Evolutionary conservation across 1,140 invertebrate species (phyloP), one percentile per base, ranked within the genome.

Genomic region (Sminthurides bifidus): DNA sequence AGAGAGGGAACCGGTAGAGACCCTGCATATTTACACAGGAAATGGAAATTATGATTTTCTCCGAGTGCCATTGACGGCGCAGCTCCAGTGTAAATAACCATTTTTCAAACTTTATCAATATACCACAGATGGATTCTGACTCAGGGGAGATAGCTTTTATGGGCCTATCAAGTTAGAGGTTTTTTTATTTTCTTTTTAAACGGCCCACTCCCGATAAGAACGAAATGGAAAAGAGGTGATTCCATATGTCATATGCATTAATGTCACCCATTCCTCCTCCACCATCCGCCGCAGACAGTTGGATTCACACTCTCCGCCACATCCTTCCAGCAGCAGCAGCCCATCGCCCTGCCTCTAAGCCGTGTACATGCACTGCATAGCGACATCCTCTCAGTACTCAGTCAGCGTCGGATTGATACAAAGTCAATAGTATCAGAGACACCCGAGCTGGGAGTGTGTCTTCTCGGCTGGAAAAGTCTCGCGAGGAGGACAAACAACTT

Each of bases 31-130:
- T 61, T 61, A 61, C 61, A 55, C 58, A 60, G 62, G 62, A 64
- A 64, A 64, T 64, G 59, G 53, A 60, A 64, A 64, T 64, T 64
- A 64, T 60, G 59, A 60, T 57, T 60, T 58, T 64, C 59, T 59
- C 59, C 44, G 55, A 64, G 55, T 64, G 55, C 62, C 52, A 64
- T 54, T 63, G 54, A 60, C 48, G 48, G 52, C 51, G 23, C 38
- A 58, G 55, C 58, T 54, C 53, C 33, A 59, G 54, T 63, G 55
- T 56, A 63, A 63, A 60, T 60, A 63, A 52, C 61, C 58, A 63
- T 60, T 64, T 64, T 60, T 64, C 59, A 56, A 60, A 64, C 57
- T 58, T 64, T 64, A 64, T 64, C 62, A 64, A 64, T 64, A 60
- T 56, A 58, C 58, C 52, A 59, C 61, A 63, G 61, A 63, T 63